These are phyloP conservation scores for Harpegnathos saltator DNA, from an alignment of 1,140 invertebrate genomes.

Conservation along the genomic window DNA sequence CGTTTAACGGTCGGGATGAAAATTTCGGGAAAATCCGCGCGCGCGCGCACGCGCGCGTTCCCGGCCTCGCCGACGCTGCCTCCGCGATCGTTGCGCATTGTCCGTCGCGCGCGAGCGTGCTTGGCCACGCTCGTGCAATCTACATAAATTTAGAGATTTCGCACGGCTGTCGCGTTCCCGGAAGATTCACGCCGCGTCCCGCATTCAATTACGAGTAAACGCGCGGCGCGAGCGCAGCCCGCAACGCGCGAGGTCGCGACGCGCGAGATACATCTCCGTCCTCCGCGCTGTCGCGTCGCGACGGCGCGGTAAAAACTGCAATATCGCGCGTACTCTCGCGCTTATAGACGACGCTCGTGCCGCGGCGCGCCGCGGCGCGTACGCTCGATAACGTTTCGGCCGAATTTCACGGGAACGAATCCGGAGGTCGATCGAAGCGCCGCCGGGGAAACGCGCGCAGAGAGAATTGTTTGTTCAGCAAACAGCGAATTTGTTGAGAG, in stretches of 20 bases:
- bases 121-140: conserved; percentile 9
- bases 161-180: conserved; percentile 9
- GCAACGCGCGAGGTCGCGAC: conserved; percentile 12
- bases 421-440: no score
- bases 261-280: conserved; percentile 50
- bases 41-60: no score
- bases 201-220: conserved; percentile 30
- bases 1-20: conserved; percentile 9
- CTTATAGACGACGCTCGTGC: not conserved
- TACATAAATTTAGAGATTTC: conserved; percentile 57
- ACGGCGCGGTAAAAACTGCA: conserved; percentile 24
- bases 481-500: no score
- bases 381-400: not conserved
- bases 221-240: not conserved
- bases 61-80: not conserved
- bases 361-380: no score
- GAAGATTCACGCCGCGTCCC: conserved; percentile 45
- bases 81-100: conserved; percentile 29
- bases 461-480: no score
- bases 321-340: not conserved
- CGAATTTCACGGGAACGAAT: not conserved
- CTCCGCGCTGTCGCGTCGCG: not conserved
- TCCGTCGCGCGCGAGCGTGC: not conserved
- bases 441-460: no score
- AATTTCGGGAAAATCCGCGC: conserved; percentile 47